These are phyloP conservation scores for Monochamus alternatus DNA, from an alignment of 2,888 invertebrate genomes.

Conservation along the genomic window DNA sequence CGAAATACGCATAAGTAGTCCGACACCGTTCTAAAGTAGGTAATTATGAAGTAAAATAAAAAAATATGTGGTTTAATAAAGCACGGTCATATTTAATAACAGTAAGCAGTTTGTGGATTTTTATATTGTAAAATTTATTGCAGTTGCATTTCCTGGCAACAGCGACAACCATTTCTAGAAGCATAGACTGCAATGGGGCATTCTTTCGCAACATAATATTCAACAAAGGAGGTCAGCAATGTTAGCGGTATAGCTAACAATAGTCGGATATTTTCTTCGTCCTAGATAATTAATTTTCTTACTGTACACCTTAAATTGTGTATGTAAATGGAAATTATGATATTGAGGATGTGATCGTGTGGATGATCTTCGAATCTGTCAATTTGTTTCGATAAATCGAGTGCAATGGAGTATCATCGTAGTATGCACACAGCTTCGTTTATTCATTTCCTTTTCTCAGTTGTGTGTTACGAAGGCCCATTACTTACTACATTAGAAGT, in stretches of 20 bases:
- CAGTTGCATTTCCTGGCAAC: conserved; percentile 32
- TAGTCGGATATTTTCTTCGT: conserved; percentile 34
- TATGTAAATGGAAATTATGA: conserved; percentile 5
- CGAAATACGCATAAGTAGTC: no score
- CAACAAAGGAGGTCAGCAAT: conserved; percentile 35
- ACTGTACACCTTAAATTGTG: not conserved
- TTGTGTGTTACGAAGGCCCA: not conserved
- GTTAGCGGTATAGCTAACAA: conserved; percentile 32
- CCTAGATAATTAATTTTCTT: conserved; percentile 28
- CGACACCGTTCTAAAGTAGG: no score
- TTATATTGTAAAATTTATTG: conserved; percentile 16
- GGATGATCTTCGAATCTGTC: conserved; percentile 3
- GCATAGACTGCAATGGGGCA: conserved; percentile 28
- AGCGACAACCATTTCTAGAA: conserved; percentile 25
- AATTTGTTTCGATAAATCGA: not conserved
- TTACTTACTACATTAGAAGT: not conserved
- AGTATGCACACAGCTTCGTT: no score
- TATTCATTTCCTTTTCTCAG: no score
- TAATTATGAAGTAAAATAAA: no score
- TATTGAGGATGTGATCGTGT: conserved; percentile 4
- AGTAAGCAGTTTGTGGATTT: not conserved
- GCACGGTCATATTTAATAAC: no score
- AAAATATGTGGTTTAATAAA: no score
- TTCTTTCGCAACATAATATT: conserved; percentile 30
- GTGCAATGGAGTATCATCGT: no score